Base-by-base conservation (phyloP, 2,888 invertebrate species). In the Bombyx huttoni region DNA sequence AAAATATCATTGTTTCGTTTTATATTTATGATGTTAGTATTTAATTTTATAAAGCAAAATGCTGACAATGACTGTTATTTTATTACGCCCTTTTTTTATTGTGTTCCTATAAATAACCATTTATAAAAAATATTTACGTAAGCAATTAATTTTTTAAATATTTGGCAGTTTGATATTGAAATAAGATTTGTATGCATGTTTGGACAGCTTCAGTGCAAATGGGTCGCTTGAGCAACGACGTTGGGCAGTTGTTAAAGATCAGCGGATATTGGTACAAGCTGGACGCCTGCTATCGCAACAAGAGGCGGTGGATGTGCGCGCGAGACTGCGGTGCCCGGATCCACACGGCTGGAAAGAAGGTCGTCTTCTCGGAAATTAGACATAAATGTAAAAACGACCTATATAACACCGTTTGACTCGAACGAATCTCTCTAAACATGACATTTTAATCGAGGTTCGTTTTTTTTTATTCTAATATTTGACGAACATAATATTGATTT, bases 301-400 rank as follows among this genome's bases (percentile, higher is more conserved):
- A 82, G 62, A 66, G 87, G 51, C 71, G 89, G 5, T 89, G 89
- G 89, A 58, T 70, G 13, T 89, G 89, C 65, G 86, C 88, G 0
- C 70, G 78, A 14, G 82, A 75, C 53, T 89, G 89, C 61, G 75
- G 76, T 1, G 89, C 87, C 1, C 64, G 88, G 14, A 69, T 89
- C 1, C 88, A 89, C 59, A 89, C 89, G 0, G 55, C 66, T 7
- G 85, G 85, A 24, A 87, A 84, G 58, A 63, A 59, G 3, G 61
- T 89, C 24, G 84, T 89, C n/a, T 84, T 81, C 65, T 70, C 79
- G 0, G 83, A 85, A 33, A 58, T 78, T 1, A 62, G 81, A 52
- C 87, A 86, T 57, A 67, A 65, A 24, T 88, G 87, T 59, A 72
- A 57, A 52, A 63, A 55, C n/a, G 54, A 51, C 40, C 65, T 62